Conservation (phyloP, 2,888 invertebrate species). For the Eucera pruinosa region DNA sequence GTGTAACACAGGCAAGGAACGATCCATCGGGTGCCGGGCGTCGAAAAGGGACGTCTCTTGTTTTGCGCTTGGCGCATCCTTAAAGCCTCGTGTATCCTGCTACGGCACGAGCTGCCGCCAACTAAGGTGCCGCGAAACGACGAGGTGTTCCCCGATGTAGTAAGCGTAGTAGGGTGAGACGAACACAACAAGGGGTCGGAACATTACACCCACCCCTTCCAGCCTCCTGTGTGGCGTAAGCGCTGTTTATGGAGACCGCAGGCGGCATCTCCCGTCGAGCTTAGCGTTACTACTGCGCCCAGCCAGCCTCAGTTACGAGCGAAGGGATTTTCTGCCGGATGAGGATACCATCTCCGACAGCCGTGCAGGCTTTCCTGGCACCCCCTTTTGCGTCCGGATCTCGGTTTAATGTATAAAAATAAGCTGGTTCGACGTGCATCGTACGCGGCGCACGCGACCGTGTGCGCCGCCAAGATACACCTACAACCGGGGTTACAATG, state of each 20-base stretch:
- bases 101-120: constrained; percentile 56
- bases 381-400: constrained; percentile 52
- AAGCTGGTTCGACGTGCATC: constrained; percentile 68
- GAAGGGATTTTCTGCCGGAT: constrained; percentile 80
- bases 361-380: constrained; percentile 57
- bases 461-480: not conserved
- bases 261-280: constrained; percentile 82
- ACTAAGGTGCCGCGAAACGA: constrained; percentile 67
- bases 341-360: constrained; percentile 73
- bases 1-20: constrained; percentile 49
- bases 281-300: constrained; percentile 78
- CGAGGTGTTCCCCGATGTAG: constrained; percentile 68
- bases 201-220: constrained; percentile 56
- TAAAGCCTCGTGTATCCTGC: constrained; percentile 68
- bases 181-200: constrained; percentile 69
- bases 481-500: constrained; percentile 11
- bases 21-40: constrained; percentile 64
- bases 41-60: constrained; percentile 64
- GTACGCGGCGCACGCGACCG: constrained; percentile 30
- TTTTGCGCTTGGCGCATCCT: constrained; percentile 67
- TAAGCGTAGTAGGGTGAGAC: constrained; percentile 53
- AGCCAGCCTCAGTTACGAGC: constrained; percentile 78
- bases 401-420: constrained; percentile 74
- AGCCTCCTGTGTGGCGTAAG: constrained; percentile 70
- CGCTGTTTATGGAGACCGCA: constrained; percentile 83